Conservation (phyloP, 2,113 vertebrate genomes). For the Anser brachyrhynchus region DNA sequence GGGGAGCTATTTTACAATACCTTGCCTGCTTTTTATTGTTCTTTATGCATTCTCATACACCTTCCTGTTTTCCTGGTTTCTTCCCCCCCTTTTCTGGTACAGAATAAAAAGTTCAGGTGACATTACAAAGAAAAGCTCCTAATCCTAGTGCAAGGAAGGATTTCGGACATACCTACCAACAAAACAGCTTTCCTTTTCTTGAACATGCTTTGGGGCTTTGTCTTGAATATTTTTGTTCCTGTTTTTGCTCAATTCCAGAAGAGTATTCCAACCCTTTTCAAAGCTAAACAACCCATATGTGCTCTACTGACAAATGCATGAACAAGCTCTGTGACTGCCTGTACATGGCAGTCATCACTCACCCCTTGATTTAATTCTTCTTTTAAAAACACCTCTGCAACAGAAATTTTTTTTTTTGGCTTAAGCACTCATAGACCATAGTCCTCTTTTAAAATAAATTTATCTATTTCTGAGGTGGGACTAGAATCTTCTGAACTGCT, state of each 20-base stretch:
- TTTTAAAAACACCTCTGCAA: background rate
- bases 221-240: too few relatives aligned
- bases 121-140: background rate
- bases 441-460: background rate
- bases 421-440: background rate
- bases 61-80: background rate
- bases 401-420: background rate
- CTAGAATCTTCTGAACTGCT: background rate
- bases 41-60: background rate
- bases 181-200: background rate
- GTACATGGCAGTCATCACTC: background rate
- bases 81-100: background rate
- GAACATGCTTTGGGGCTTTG: background rate
- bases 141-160: background rate
- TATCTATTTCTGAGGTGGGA: background rate
- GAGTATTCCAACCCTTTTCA: background rate
- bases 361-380: background rate
- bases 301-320: background rate
- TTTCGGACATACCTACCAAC: background rate
- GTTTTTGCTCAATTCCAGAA: background rate
- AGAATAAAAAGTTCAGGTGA: background rate
- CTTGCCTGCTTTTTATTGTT: conserved; percentile 37
- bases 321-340: background rate
- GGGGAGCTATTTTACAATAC: conserved; percentile 27
- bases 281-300: background rate